Base-by-base conservation (phyloP, 23 tunicate species). In the Clavelina lepadiformis region DNA sequence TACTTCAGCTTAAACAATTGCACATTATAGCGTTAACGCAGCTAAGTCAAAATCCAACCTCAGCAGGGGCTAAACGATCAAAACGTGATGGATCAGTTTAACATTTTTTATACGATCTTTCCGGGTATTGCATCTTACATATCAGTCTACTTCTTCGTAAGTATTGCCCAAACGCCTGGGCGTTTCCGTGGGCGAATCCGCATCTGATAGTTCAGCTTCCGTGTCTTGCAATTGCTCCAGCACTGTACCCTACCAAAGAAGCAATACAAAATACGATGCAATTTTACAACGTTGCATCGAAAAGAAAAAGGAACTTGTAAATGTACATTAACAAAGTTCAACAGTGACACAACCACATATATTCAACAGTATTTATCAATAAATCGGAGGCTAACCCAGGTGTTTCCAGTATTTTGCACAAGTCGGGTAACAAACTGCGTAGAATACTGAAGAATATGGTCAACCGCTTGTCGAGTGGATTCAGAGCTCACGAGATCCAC, bases 341-440 rank as follows among this genome's bases (percentile, higher is more conserved):
- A 41, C 49, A 41, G 15, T 41, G 49, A 41, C 49, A 41, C 49
- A 15, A 41, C 49, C 11, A 15, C 49, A 41, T 8, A 15, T 8
- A 41, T 41, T 41, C 13, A 8, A 15, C 49, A 41, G 49, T 41
- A 41, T 8, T 15, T 8, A 41, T 41, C 15, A 11, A 41, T 15
- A 8, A 41, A 11, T 8, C 11, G n/a, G n/a, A n/a, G 28, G 67
- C 82, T 76, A 23, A 76, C 82, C 82, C 82, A 76, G 56, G 53
- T 28, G 27, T 50, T 52, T 13, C 65, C 65, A 27, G 3, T 25
- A 23, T 32, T 41, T 53, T 47, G 58, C 22, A 75, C 62, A 26
- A 66, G 31, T 15, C 51, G 15, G 3, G 75, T 32, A 32, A 76
- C 29, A 34, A 18, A 76, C 24, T 35, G 74, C 4, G 75, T 32